Evolutionary conservation across 2,797 vertebrate species (phyloP).

Genomic region (Chromis chromis): DNA sequence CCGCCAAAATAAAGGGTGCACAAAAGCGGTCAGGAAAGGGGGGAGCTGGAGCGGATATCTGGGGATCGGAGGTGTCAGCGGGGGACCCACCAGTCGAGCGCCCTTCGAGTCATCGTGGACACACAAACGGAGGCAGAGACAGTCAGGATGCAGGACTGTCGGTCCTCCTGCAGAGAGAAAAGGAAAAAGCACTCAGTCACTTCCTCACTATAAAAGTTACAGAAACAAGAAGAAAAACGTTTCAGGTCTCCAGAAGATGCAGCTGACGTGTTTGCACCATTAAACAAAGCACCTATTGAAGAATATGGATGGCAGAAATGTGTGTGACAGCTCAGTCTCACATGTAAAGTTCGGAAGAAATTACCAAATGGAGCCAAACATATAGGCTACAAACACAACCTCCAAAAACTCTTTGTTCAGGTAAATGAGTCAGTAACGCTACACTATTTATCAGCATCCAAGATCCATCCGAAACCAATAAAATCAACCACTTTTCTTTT

Average conservation of each 20-base stretch:
- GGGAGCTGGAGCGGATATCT: slow-evolving; percentile 27
- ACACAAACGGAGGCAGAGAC: slow-evolving; percentile 29
- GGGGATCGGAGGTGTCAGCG: slow-evolving; percentile 60
- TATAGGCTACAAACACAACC: not conserved
- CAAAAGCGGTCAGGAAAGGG: slow-evolving; percentile 30
- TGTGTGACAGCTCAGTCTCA: no score
- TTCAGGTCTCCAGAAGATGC: slow-evolving; percentile 5
- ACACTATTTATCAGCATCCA: no score
- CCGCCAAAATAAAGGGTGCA: slow-evolving; percentile 21
- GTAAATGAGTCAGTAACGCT: not conserved
- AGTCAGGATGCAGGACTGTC: slow-evolving; percentile 63
- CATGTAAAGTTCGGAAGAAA: no score
- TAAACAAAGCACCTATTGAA: slow-evolving; percentile 1
- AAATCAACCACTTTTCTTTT: not conserved
- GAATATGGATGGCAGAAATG: no score
- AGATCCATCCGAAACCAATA: no score
- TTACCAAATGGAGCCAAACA: not conserved
- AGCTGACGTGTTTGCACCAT: not conserved
- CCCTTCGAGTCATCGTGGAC: slow-evolving; percentile 69
- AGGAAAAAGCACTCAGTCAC: slow-evolving; percentile 67
- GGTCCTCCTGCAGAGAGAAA: slow-evolving; percentile 71
- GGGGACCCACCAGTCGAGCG: slow-evolving; percentile 60
- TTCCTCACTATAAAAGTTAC: slow-evolving; percentile 68
- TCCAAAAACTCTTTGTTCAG: not conserved
- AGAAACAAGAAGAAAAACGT: slow-evolving; percentile 38